Base-by-base conservation (phyloP, 2,797 vertebrate species). In the Alectoris magna region DNA sequence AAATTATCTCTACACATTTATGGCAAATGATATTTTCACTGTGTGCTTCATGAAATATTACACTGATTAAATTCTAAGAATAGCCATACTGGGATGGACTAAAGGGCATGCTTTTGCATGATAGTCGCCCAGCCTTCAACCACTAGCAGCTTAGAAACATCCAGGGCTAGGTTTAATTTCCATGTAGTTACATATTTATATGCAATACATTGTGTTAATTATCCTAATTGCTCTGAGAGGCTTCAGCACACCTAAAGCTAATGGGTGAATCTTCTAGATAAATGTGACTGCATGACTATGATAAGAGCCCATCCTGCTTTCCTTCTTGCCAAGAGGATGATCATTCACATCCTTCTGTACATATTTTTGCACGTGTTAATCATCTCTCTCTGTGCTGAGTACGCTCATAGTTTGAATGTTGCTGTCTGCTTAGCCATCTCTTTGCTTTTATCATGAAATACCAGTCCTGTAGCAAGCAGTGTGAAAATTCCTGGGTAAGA, bases 21-120 rank as follows among this genome's bases (percentile, higher is more conserved):
- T 60, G 60, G 44, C 67, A 86, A 53, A 9, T 14, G 39, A 2
- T 78, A 38, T 56, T 81, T 87, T 59, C 46, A 87, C n/a, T 43
- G 19, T 67, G 56, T 87, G 31, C 34, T 76, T 77, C 66, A 34
- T 87, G 63, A 73, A 88, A 41, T n/a, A 59, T 31, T 83, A 29
- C 18, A 64, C 60, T 49, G 79, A 85, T 89, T 77, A 85, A 78
- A 81, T 66, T 59, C 89, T 71, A 83, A 74, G 74, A 88, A 93
- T 14, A 94, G 75, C 49, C n/a, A 15, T 75, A 43, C 4, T 21
- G 66, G 44, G 87, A n/a, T 53, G 68, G 67, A 29, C 23, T 21
- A 41, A 60, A 0, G 6, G 43, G 63, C 0, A 31, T 39, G 38
- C 6, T 53, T 31, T 72, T 85, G 59, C 19, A 10, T 1, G 7